Evolutionary conservation across 2,888 invertebrate species (phyloP), one percentile per base, ranked within the genome.

Genomic region (Clepsis dumicolana): DNA sequence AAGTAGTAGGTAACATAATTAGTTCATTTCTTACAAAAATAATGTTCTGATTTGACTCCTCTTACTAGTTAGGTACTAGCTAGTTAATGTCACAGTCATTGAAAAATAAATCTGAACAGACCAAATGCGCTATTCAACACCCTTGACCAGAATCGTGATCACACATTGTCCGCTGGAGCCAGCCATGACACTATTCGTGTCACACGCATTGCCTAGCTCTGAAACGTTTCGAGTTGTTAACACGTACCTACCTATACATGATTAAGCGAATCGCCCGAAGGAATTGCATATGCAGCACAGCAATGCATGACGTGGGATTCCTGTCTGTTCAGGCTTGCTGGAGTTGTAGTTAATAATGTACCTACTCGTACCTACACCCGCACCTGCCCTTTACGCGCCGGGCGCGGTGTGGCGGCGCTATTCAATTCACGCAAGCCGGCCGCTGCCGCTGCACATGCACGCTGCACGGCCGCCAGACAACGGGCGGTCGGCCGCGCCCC

Each of bases 281-380:
- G 62, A 18, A 63, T 53, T 68, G 64, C 52, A 68, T 44, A 56
- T 63, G 52, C 21, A 25, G 56, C 38, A 56, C 21, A 25, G 56
- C 38, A 56, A 67, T 56, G 27, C 63, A 25, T 50, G 41, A 29
- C 67, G 44, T 52, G 27, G 63, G 52, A 64, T 68, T 68, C 57
- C 32, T 53, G 67, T 41, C 24, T 21, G 27, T 50, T 38, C 48
- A 24, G 35, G 65, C 38, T 65, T 44, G 50, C 57, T 59, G 57
- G 68, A 29, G 63, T 18, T 59, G 57, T 56, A 61, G 53, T 68
- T 68, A 68, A 64, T 59, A 68, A 64, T 68, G 63, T 68, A 59
- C 25, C 4, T 50, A 65, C 29, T 7, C 7, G 7, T 7, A 41
- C 5, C 41, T 41, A 44, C 44, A 18, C 44, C 18, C 18, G 44